Percentiles rank a stretch among this genome's conserved stretches.
Evolutionary conservation across 2,797 vertebrate species (phyloP).

Genomic region (Myiotriccus ornatus): DNA sequence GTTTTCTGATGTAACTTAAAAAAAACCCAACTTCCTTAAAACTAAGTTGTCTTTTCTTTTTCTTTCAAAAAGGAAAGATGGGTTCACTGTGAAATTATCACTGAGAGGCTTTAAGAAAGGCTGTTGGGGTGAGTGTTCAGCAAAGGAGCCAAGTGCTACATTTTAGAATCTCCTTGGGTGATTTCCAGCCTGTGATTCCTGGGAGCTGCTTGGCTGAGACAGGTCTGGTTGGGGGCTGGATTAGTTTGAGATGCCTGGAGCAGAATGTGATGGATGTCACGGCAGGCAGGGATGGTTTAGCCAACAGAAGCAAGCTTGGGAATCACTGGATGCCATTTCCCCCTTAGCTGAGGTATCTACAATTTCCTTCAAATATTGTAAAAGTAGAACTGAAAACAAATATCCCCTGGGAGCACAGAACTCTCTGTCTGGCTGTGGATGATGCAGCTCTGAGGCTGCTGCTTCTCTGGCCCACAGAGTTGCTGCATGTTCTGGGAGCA

Average conservation of each 20-base stretch:
- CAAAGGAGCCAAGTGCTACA: neutral
- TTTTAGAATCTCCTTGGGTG: neutral
- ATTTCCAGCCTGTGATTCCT: neutral
- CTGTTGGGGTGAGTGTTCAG: neutral
- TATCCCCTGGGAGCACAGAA: neutral
- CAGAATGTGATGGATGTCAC: neutral
- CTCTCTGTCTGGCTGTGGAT: neutral
- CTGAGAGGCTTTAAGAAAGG: neutral
- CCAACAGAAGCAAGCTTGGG: neutral
- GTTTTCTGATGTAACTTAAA: neutral
- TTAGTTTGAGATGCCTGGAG: neutral
- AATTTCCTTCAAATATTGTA: neutral
- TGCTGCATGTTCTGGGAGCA: accelerated
- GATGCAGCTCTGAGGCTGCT: neutral
- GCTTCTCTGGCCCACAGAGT: neutral
- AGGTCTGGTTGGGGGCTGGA: neutral
- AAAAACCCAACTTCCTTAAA: neutral
- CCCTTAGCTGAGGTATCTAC: neutral
- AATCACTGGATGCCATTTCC: neutral
- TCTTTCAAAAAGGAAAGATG: neutral
- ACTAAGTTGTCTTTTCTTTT: neutral
- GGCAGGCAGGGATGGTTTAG: neutral
- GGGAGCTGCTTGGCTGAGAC: neutral
- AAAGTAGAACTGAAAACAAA: neutral
- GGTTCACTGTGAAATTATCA: neutral